These are phyloP conservation scores for Podarcis siculus DNA, from an alignment of 2,797 vertebrate species.

Conservation along the genomic window DNA sequence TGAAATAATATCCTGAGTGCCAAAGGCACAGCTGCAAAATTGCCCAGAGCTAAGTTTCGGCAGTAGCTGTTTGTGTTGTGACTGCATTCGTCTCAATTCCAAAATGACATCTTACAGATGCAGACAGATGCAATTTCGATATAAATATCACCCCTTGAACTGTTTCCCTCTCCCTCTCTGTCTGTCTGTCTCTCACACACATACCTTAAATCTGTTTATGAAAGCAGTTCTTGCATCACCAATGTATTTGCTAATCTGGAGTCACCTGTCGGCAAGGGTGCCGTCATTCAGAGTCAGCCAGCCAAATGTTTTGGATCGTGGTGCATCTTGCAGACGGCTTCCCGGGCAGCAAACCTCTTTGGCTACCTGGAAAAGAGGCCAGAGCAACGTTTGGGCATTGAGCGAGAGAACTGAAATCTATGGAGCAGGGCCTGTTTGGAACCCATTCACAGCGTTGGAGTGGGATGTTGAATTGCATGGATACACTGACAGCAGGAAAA, in stretches of 20 bases:
- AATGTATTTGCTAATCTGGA: conserved; percentile 88
- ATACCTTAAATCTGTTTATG: conserved; percentile 88
- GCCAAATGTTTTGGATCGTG: too few relatives aligned
- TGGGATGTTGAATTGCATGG: neutral
- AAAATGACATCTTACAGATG: too few relatives aligned
- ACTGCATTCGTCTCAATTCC: too few relatives aligned
- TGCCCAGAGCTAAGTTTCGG: too few relatives aligned
- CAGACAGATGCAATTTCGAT: neutral
- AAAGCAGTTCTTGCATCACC: conserved; percentile 88
- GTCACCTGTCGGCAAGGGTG: conserved; percentile 71
- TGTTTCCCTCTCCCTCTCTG: too few relatives aligned
- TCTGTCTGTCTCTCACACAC: neutral
- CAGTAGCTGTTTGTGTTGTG: too few relatives aligned
- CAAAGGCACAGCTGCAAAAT: too few relatives aligned
- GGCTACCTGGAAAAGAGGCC: neutral
- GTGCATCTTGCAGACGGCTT: neutral
- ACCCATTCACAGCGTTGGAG: neutral
- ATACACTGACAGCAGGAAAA: too few relatives aligned
- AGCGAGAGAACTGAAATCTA: neutral
- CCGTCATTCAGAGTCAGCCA: neutral
- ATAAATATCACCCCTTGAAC: neutral
- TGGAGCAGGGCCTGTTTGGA: too few relatives aligned
- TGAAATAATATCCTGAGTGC: too few relatives aligned
- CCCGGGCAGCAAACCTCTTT: neutral
- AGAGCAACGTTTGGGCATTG: too few relatives aligned